A percentile compares a stretch with the other conserved stretches of the same genome.
Evolutionary conservation across 2,113 vertebrate species (phyloP).

Genomic region (Limnothrissa miodon): DNA sequence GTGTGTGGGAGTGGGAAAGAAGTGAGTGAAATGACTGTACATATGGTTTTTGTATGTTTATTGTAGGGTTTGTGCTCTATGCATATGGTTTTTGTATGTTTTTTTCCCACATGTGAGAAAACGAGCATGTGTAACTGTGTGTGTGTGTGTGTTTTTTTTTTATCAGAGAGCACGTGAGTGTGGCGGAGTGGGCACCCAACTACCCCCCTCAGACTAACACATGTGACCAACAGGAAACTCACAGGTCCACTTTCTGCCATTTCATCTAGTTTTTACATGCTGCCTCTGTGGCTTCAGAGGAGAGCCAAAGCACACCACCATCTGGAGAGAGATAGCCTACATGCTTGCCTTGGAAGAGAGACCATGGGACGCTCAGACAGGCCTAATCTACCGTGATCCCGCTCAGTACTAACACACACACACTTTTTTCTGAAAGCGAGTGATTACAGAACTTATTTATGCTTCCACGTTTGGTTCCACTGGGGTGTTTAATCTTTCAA

Average conservation of each 20-base stretch:
- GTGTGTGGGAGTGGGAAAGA: background rate
- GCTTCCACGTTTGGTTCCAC: background rate
- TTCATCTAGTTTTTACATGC: constrained; percentile 19
- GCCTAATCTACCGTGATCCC: background rate
- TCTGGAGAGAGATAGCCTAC: background rate
- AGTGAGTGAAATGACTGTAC: background rate
- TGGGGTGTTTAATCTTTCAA: background rate
- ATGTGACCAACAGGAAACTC: constrained; percentile 36
- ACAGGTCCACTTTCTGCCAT: constrained; percentile 10
- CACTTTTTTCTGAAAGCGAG: background rate
- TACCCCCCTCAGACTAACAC: background rate
- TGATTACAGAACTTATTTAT: background rate
- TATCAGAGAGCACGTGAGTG: background rate
- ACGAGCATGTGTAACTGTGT: background rate
- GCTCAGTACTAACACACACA: background rate
- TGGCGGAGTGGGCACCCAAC: background rate
- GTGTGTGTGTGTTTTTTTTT: constrained; percentile 4
- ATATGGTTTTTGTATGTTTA: background rate
- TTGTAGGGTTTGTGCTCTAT: background rate
- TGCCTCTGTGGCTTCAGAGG: background rate
- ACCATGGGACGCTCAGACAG: background rate
- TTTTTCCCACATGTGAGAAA: background rate
- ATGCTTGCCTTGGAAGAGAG: constrained; percentile 16
- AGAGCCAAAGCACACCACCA: background rate
- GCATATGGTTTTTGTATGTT: background rate